These are phyloP conservation scores for Thaumetopoea pityocampa DNA, from an alignment of 1,140 invertebrate genomes.

Conservation along the genomic window DNA sequence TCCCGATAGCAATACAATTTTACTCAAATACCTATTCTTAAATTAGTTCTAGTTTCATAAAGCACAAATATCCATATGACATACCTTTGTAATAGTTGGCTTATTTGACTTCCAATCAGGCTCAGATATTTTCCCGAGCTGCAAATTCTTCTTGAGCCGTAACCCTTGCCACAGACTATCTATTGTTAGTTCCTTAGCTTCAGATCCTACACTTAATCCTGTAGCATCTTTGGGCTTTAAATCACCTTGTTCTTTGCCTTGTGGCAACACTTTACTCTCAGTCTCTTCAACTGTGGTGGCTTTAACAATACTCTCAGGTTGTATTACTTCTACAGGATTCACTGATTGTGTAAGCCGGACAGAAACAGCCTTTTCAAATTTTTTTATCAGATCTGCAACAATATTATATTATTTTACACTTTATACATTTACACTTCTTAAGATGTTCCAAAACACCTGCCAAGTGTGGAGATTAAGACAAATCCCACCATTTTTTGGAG, in stretches of 20 bases:
- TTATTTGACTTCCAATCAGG: conserved; percentile 58
- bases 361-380: conserved; percentile 30
- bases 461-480: no score
- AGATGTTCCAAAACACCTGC: not conserved
- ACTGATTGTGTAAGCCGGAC: not conserved
- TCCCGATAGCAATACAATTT: no score
- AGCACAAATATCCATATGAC: not conserved
- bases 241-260: conserved; percentile 38
- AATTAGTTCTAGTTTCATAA: conserved; percentile 3
- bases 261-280: no score
- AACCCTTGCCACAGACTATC: conserved; percentile 57
- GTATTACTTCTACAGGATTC: not conserved
- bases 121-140: conserved; percentile 65
- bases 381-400: conserved; percentile 53
- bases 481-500: no score
- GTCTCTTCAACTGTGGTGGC: conserved; percentile 40
- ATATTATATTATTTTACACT: not conserved
- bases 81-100: conserved; percentile 57
- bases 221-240: not conserved
- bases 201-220: conserved; percentile 40
- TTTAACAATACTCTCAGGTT: conserved; percentile 9
- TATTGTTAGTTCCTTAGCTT: conserved; percentile 54
- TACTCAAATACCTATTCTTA: no score
- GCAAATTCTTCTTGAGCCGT: conserved; percentile 58
- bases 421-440: not conserved